phyloP scores from a whole-genome alignment of 2,113 vertebrate genomes.

The Aplodontia rufa region DNA sequence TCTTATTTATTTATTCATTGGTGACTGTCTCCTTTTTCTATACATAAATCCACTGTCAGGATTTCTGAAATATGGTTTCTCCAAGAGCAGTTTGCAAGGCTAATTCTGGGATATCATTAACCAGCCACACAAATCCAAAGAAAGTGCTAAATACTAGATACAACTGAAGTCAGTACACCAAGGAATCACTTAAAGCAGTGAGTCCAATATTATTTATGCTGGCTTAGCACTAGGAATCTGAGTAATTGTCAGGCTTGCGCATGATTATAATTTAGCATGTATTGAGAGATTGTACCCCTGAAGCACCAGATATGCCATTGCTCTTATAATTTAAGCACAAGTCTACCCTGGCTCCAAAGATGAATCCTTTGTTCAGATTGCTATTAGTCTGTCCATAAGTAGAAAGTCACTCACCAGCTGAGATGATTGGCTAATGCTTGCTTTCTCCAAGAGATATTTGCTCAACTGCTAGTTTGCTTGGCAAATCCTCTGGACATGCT shows the following conservation, averaged over 20 bases:
- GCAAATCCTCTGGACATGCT: background rate
- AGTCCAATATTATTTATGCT: background rate
- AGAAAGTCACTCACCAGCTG: background rate
- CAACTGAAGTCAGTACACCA: background rate
- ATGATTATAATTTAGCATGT: background rate
- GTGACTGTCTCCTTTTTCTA: background rate
- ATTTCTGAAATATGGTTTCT: slow-evolving; percentile 10
- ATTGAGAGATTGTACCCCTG: background rate
- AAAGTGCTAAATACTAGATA: background rate
- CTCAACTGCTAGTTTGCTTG: background rate
- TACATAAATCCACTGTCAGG: background rate
- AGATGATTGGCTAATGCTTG: background rate
- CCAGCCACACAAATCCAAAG: background rate
- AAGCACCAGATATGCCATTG: no score
- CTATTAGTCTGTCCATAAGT: background rate
- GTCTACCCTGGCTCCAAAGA: background rate
- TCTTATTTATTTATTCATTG: background rate
- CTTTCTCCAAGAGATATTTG: background rate
- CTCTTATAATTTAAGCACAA: background rate
- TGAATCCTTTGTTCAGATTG: background rate
- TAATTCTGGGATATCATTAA: background rate
- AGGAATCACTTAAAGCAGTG: background rate
- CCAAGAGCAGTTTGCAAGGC: background rate
- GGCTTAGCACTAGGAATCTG: background rate
- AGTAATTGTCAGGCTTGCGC: background rate